phyloP scores from a whole-genome alignment of 2,797 vertebrate species.

The Silurus lanzhouensis region DNA sequence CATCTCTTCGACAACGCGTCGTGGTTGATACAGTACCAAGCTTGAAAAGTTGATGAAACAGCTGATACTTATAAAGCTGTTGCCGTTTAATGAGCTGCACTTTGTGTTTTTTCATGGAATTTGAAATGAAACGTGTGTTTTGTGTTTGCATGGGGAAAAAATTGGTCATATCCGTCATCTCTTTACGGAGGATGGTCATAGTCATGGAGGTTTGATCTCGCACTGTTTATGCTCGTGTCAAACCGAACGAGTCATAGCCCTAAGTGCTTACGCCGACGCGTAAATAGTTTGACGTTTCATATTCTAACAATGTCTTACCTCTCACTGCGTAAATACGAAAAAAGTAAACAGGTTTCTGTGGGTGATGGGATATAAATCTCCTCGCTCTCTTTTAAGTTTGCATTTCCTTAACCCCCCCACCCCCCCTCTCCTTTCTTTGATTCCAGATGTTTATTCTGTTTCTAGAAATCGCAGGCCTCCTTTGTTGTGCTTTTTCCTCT shows the following conservation, averaged over 20 bases:
- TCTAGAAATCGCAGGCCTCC: constrained; percentile 52
- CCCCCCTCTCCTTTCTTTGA: constrained; percentile 14
- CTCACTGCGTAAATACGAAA: constrained; percentile 70
- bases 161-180: constrained; percentile 76
- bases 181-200: constrained; percentile 66
- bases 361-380: constrained; percentile 70
- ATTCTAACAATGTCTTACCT: constrained; percentile 73
- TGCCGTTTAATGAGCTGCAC: constrained; percentile 18
- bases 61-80: constrained; percentile 47
- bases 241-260: constrained; percentile 71
- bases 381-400: constrained; percentile 58
- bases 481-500: constrained; percentile 39
- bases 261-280: constrained; percentile 76
- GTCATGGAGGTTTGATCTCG: constrained; percentile 77
- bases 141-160: constrained; percentile 68
- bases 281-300: constrained; percentile 83
- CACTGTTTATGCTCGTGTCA: constrained; percentile 77
- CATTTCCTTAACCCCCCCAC: constrained; percentile 39
- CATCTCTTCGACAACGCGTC: constrained; percentile 44
- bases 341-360: constrained; percentile 69
- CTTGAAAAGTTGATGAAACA: constrained; percentile 46
- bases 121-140: constrained; percentile 43
- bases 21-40: constrained; percentile 41
- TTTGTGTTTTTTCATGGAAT: constrained; percentile 9
- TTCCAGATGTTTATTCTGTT: constrained; percentile 55